phyloP scores from a whole-genome alignment of 2,888 invertebrate species.

The Tenodera sinensis region DNA sequence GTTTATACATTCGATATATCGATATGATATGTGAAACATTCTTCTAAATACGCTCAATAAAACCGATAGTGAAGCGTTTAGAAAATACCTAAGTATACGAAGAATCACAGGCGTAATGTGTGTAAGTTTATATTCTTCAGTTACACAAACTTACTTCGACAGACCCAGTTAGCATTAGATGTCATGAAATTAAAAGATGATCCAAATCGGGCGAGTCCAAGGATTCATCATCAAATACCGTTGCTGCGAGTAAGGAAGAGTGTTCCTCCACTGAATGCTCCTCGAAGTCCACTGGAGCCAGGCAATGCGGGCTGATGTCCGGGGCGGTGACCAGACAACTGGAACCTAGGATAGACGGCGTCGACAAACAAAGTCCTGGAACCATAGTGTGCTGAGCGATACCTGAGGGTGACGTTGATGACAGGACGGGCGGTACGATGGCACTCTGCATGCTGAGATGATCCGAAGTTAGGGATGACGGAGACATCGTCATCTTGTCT shows the following conservation, averaged over 20 bases:
- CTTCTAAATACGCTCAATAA: neutral
- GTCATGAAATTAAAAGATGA: slow-evolving; percentile 15
- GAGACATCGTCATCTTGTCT: neutral
- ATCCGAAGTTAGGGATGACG: neutral
- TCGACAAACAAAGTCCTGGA: neutral
- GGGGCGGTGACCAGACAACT: slow-evolving; percentile 1
- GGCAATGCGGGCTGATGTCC: slow-evolving; percentile 39
- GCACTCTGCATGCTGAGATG: neutral
- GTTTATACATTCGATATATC: neutral
- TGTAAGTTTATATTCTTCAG: neutral
- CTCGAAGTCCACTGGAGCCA: slow-evolving; percentile 43
- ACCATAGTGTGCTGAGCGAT: neutral
- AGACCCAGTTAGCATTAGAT: neutral
- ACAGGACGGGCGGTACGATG: neutral
- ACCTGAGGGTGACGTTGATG: neutral
- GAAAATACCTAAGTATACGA: neutral
- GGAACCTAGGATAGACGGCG: neutral
- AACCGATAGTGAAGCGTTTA: neutral
- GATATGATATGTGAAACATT: neutral
- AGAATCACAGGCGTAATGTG: neutral
- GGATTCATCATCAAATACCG: slow-evolving; percentile 40
- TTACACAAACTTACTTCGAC: neutral
- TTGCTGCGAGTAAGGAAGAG: slow-evolving; percentile 48
- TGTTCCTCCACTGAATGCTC: slow-evolving; percentile 32
- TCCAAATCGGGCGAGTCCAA: slow-evolving; percentile 20